Evolutionary conservation across 1,140 invertebrate genomes (phyloP).

Genomic region (Neodiprion virginianus): DNA sequence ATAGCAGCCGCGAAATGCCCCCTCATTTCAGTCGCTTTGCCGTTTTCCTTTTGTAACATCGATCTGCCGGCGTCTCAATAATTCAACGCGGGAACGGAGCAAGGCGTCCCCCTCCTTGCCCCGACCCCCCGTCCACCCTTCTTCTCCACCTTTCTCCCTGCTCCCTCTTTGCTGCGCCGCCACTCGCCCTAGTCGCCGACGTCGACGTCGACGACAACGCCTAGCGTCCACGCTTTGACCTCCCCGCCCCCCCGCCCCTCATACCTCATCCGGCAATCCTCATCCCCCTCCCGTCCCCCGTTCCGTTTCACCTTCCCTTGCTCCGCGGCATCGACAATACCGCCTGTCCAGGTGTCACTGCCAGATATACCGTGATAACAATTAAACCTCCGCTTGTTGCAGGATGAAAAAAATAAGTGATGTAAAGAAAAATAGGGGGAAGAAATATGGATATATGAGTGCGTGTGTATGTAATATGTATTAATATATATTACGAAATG

Average conservation of each 20-base stretch:
- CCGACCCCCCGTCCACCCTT: slow-evolving; percentile 6
- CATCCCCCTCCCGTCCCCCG: slow-evolving; percentile 11
- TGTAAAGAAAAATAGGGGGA: too few relatives aligned
- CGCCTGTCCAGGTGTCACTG: slow-evolving; percentile 41
- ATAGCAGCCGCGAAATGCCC: slow-evolving; percentile 55
- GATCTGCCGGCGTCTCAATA: slow-evolving; percentile 60
- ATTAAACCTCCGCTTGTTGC: not conserved
- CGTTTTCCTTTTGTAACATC: slow-evolving; percentile 61
- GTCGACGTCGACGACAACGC: slow-evolving; percentile 48
- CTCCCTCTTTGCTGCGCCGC: slow-evolving; percentile 13
- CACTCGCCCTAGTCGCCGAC: slow-evolving; percentile 18
- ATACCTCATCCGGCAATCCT: slow-evolving; percentile 8
- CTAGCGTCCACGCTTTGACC: slow-evolving; percentile 44
- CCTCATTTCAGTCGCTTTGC: slow-evolving; percentile 57
- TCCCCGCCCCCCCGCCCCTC: slow-evolving; percentile 2
- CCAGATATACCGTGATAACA: slow-evolving; percentile 26
- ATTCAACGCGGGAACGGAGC: slow-evolving; percentile 59
- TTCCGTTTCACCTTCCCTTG: slow-evolving; percentile 28
- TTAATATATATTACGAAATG: too few relatives aligned
- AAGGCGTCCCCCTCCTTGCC: slow-evolving; percentile 44
- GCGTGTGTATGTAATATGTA: too few relatives aligned
- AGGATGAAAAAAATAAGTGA: too few relatives aligned
- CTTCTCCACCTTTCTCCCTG: slow-evolving; percentile 4
- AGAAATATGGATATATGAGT: too few relatives aligned
- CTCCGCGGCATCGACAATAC: slow-evolving; percentile 38